phyloP scores from a whole-genome alignment of 2,888 invertebrate species.

The Willowsia nigromaculata region DNA sequence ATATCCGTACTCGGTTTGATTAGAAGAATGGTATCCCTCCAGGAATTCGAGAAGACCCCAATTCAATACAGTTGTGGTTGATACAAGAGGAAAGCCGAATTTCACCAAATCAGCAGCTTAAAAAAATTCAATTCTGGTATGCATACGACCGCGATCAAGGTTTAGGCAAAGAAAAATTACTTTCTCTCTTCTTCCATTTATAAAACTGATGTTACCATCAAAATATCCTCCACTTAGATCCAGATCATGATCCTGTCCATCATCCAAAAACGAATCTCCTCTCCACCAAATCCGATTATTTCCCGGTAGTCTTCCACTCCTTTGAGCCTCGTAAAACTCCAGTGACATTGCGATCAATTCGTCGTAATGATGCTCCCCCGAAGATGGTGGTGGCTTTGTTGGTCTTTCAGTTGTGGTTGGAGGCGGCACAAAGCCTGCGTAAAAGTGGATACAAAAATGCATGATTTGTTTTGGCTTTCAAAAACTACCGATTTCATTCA shows the following conservation, averaged over 20 bases:
- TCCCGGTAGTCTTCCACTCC: conserved; percentile 82
- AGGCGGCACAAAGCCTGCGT: conserved; percentile 26
- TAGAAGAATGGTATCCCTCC: conserved; percentile 81
- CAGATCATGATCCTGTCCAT: conserved; percentile 82
- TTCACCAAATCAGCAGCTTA: conserved; percentile 83
- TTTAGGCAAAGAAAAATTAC: too few relatives aligned
- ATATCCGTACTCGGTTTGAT: conserved; percentile 81
- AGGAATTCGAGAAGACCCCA: conserved; percentile 83
- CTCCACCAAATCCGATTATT: conserved; percentile 83
- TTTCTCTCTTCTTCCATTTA: too few relatives aligned
- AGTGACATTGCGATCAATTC: conserved; percentile 82
- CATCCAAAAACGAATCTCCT: conserved; percentile 82
- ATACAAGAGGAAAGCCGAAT: conserved; percentile 83
- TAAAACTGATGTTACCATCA: too few relatives aligned
- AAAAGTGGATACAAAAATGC: neutral
- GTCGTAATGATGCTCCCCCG: conserved; percentile 80
- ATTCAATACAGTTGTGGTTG: conserved; percentile 82
- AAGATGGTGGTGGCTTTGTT: conserved; percentile 17
- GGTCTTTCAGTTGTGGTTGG: conserved; percentile 43
- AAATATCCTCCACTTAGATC: conserved; percentile 84
- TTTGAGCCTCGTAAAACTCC: conserved; percentile 83
- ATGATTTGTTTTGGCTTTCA: too few relatives aligned
- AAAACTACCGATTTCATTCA: too few relatives aligned
- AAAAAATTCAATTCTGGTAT: too few relatives aligned
- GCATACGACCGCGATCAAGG: too few relatives aligned